These are phyloP conservation scores for Sarotherodon lohbergeri DNA, from an alignment of 2,113 vertebrate species.

Conservation along the genomic window DNA sequence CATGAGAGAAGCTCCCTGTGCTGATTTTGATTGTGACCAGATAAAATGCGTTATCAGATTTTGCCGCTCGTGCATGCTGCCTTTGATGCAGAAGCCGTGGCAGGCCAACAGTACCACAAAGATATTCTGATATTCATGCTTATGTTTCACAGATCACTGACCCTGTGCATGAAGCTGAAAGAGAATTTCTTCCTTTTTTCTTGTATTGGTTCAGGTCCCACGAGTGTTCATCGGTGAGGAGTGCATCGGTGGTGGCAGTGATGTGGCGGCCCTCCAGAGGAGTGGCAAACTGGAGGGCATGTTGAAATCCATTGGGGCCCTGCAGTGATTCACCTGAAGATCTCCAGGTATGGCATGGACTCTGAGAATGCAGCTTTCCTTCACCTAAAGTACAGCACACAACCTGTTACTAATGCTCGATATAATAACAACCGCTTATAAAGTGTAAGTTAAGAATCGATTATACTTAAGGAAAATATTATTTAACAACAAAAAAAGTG, in stretches of 20 bases:
- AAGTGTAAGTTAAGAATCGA: not conserved
- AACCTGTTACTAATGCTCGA: not conserved
- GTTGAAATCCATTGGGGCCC: constrained; percentile 70
- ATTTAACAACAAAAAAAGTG: not conserved
- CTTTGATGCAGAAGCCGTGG: not conserved
- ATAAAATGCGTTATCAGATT: not conserved
- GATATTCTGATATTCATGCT: not conserved
- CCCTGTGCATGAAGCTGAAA: not conserved
- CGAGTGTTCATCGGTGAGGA: constrained; percentile 79
- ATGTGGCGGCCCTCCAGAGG: constrained; percentile 59
- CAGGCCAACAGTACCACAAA: not conserved
- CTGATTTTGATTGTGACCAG: not conserved
- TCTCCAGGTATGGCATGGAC: constrained; percentile 30
- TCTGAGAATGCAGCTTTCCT: not conserved
- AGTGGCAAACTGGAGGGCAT: constrained; percentile 60
- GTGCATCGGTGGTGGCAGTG: constrained; percentile 78
- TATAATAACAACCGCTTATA: not conserved
- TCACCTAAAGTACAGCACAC: not conserved
- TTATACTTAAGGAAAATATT: not conserved
- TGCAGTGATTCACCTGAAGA: constrained; percentile 50
- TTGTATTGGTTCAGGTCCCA: constrained; percentile 69
- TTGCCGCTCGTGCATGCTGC: not conserved
- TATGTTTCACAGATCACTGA: not conserved
- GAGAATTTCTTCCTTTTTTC: not conserved
- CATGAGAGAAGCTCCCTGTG: not conserved